phyloP scores from a whole-genome alignment of 1,140 invertebrate species.

The Drosophila equinoxialis region DNA sequence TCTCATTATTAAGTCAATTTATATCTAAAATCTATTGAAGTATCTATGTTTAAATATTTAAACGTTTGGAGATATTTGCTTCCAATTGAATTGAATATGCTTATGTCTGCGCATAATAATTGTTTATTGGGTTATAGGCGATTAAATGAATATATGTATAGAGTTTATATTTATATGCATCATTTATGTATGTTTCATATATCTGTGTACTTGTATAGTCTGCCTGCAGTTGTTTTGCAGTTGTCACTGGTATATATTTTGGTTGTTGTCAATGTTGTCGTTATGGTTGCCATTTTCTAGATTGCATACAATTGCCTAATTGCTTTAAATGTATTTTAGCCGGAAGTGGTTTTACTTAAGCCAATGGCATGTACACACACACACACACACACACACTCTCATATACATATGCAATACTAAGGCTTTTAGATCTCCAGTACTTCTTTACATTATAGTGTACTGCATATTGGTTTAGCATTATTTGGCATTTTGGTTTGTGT shows the following conservation, averaged over 20 bases:
- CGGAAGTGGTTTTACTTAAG: constrained; percentile 69
- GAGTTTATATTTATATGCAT: constrained; percentile 10
- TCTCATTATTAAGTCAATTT: too few relatives aligned
- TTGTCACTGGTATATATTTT: constrained; percentile 27
- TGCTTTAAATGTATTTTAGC: constrained; percentile 74
- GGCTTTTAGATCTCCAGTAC: constrained; percentile 29
- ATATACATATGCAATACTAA: neutral
- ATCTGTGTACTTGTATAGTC: neutral
- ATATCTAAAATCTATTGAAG: neutral
- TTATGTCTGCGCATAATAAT: neutral
- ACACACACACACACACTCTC: constrained; percentile 11
- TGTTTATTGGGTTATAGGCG: constrained; percentile 9
- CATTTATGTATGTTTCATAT: constrained; percentile 1
- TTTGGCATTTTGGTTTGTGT: constrained; percentile 48
- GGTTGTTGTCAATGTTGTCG: constrained; percentile 28
- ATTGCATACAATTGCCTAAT: constrained; percentile 66
- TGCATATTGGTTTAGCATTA: constrained; percentile 63
- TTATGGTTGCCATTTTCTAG: constrained; percentile 47
- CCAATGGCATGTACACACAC: constrained; percentile 51
- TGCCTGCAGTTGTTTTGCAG: constrained; percentile 37
- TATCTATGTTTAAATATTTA: neutral
- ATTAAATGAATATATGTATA: neutral
- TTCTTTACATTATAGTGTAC: constrained; percentile 43
- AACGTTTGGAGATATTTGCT: neutral
- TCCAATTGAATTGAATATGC: neutral